These are phyloP conservation scores for Drosophila triauraria DNA, from an alignment of 1,140 invertebrate species.

Conservation along the genomic window DNA sequence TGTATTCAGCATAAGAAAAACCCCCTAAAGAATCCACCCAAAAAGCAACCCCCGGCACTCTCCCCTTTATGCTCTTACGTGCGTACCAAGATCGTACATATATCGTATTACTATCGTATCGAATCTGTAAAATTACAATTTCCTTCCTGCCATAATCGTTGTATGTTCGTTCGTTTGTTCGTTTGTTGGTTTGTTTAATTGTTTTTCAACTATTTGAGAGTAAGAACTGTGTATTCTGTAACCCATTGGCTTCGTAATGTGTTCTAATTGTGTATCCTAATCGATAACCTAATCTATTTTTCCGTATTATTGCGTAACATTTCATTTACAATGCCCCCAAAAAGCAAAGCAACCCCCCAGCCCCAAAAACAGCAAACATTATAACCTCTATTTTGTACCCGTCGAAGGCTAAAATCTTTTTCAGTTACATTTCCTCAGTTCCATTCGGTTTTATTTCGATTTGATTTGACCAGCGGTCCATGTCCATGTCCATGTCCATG, in stretches of 20 bases:
- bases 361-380: conserved; percentile 6
- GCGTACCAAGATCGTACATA: conserved; percentile 36
- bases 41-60: neutral
- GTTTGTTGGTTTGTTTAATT: conserved; percentile 65
- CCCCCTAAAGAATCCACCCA: too few species aligned
- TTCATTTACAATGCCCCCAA: conserved; percentile 19
- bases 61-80: conserved; percentile 29
- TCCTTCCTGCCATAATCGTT: conserved; percentile 74
- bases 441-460: conserved; percentile 15
- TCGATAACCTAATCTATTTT: conserved; percentile 33
- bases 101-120: conserved; percentile 39
- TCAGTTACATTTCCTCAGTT: conserved; percentile 12
- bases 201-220: conserved; percentile 57
- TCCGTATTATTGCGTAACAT: conserved; percentile 41
- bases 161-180: conserved; percentile 72
- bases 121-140: conserved; percentile 43
- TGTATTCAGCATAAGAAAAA: conserved; percentile 39
- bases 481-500: conserved; percentile 23
- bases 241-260: conserved; percentile 80
- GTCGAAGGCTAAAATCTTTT: conserved; percentile 31
- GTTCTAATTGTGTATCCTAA: conserved; percentile 60
- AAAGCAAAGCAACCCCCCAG: neutral
- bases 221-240: conserved; percentile 71
- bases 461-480: conserved; percentile 22
- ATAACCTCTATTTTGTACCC: conserved; percentile 19